These are phyloP conservation scores for Zenarchopterus dispar DNA, from an alignment of 2,797 vertebrate species.

Conservation along the genomic window DNA sequence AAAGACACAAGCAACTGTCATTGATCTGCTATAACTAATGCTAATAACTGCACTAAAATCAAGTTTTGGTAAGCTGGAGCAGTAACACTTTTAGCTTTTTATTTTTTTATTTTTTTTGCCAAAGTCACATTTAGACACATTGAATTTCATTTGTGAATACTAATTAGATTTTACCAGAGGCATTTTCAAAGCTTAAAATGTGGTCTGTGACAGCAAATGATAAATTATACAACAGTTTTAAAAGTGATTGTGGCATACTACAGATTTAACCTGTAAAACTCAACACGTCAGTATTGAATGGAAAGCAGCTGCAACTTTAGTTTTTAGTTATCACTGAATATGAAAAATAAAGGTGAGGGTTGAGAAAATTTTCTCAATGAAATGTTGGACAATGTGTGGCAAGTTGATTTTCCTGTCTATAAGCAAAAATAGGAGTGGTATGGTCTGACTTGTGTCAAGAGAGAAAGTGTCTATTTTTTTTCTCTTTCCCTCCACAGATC, in stretches of 20 bases:
- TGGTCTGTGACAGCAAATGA: too few species aligned
- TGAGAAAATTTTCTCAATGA: conserved; percentile 22
- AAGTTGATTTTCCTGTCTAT: conserved; percentile 2
- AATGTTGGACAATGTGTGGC: conserved; percentile 23
- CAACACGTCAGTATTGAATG: not conserved
- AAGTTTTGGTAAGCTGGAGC: too few species aligned
- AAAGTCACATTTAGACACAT: too few species aligned
- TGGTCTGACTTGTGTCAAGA: conserved; percentile 52
- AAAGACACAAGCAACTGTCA: too few species aligned
- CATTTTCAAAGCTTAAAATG: too few species aligned
- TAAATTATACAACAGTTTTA: too few species aligned
- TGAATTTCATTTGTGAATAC: too few species aligned
- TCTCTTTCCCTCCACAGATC: conserved; percentile 25
- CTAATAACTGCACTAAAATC: too few species aligned
- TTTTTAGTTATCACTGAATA: conserved; percentile 14
- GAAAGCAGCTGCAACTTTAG: not conserved
- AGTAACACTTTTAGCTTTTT: too few species aligned
- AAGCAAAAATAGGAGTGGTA: conserved; percentile 26
- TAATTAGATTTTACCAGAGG: too few species aligned
- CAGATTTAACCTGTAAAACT: not conserved
- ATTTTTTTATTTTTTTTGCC: too few species aligned
- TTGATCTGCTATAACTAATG: too few species aligned
- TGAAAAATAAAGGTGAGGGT: not conserved
- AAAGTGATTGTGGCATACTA: not conserved
- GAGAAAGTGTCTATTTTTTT: conserved; percentile 17